Evolutionary conservation across 1,140 invertebrate species (phyloP).

Genomic region (Drosophila bocqueti): DNA sequence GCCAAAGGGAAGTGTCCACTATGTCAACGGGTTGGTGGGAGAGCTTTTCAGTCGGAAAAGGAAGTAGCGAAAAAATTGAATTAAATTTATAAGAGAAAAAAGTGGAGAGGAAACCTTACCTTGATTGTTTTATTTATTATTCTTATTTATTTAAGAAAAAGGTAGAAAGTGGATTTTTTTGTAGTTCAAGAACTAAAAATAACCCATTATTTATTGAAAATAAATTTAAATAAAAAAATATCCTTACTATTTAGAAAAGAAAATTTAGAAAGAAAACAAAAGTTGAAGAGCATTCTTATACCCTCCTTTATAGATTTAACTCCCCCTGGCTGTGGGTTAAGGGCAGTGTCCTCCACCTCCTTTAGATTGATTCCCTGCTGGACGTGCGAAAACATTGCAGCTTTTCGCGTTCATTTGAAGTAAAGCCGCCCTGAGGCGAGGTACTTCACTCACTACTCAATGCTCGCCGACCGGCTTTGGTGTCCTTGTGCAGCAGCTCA

Average conservation of each 20-base stretch:
- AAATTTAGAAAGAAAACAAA: neutral
- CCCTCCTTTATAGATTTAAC: neutral
- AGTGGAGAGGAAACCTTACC: neutral
- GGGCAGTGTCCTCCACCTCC: neutral
- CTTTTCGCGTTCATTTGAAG: slow-evolving; percentile 49
- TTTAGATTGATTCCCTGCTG: slow-evolving; percentile 26
- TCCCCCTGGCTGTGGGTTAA: neutral
- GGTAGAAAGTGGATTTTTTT: neutral
- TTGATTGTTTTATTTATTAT: too few species aligned
- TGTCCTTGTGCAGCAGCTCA: slow-evolving; percentile 21
- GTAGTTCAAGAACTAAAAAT: neutral
- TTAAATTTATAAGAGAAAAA: neutral
- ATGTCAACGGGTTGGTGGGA: neutral
- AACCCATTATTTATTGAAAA: too few species aligned
- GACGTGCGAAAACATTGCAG: slow-evolving; percentile 41
- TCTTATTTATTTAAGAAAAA: too few species aligned
- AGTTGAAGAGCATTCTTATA: neutral
- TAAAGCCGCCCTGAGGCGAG: slow-evolving; percentile 33
- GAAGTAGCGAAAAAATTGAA: neutral
- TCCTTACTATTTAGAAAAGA: neutral
- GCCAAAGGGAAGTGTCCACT: slow-evolving; percentile 2
- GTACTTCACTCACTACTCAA: slow-evolving; percentile 19
- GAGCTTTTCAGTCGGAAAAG: neutral
- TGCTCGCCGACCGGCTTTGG: slow-evolving; percentile 5
- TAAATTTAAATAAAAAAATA: neutral